These are phyloP conservation scores for Laterallus jamaicensis DNA, from an alignment of 2,113 vertebrate genomes.

Conservation along the genomic window DNA sequence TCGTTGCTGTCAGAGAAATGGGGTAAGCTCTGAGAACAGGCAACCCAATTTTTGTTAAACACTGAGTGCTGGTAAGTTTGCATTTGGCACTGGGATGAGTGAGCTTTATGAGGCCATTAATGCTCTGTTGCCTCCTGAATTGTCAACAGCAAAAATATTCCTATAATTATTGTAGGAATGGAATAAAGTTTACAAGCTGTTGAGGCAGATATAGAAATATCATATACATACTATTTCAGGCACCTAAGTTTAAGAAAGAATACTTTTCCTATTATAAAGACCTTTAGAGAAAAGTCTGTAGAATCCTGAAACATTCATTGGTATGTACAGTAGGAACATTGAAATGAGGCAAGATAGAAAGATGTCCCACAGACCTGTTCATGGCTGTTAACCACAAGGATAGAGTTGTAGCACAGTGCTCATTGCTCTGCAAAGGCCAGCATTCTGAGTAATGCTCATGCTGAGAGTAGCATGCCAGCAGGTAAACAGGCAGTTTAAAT, in stretches of 20 bases:
- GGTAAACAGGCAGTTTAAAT: not conserved
- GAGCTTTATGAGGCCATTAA: not conserved
- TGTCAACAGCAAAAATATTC: not conserved
- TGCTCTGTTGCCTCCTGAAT: not conserved
- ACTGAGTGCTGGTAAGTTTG: not conserved
- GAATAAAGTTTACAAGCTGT: not conserved
- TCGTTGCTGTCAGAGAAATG: not conserved
- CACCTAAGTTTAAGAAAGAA: not conserved
- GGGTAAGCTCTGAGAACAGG: not conserved
- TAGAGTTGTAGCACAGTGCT: not conserved
- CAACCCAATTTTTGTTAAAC: not conserved
- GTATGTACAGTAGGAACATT: not conserved
- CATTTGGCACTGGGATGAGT: not conserved
- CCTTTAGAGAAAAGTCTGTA: not conserved
- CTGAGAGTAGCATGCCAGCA: not conserved
- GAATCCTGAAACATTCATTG: not conserved
- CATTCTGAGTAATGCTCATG: not conserved
- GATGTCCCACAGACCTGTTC: not conserved
- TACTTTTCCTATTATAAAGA: not conserved
- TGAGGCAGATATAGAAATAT: not conserved
- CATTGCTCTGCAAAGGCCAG: not conserved
- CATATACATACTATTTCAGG: not conserved
- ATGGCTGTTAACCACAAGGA: not conserved
- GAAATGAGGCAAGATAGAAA: not conserved
- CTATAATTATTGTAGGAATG: not conserved